Conservation (phyloP, 2,888 invertebrate species). For the Temnothorax unifasciatus region DNA sequence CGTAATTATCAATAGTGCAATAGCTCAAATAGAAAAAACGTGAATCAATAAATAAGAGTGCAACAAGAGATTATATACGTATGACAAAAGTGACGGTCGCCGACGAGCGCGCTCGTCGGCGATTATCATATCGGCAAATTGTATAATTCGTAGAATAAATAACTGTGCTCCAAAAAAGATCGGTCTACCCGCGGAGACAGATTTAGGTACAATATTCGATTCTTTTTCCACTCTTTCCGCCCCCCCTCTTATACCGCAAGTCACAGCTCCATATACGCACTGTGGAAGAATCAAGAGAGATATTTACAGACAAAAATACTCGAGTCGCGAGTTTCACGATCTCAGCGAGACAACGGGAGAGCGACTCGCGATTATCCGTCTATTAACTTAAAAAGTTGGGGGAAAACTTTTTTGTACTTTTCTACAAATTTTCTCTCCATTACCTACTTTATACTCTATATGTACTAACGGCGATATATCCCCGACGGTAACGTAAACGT, state of each 20-base stretch:
- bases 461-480: constrained; percentile 74
- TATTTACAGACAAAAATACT: constrained; percentile 53
- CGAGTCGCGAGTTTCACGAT: constrained; percentile 47
- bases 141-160: constrained; percentile 71
- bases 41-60: constrained; percentile 85
- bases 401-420: constrained; percentile 84
- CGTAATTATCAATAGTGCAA: constrained; percentile 80
- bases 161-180: constrained; percentile 68
- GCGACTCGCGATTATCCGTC: constrained; percentile 60
- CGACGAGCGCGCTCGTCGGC: constrained; percentile 46
- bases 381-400: constrained; percentile 63
- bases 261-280: constrained; percentile 60
- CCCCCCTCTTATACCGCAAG: constrained; percentile 32
- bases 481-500: constrained; percentile 66
- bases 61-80: constrained; percentile 82
- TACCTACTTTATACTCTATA: constrained; percentile 75
- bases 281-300: constrained; percentile 70
- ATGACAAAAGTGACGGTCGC: constrained; percentile 68
- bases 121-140: constrained; percentile 34
- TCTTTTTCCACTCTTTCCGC: constrained; percentile 51
- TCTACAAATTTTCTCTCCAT: constrained; percentile 80
- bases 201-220: constrained; percentile 74
- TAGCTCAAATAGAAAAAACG: constrained; percentile 75
- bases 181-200: constrained; percentile 59
- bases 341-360: constrained; percentile 21